phyloP scores from a whole-genome alignment of 2,113 vertebrate genomes.

The Peromyscus californicus region DNA sequence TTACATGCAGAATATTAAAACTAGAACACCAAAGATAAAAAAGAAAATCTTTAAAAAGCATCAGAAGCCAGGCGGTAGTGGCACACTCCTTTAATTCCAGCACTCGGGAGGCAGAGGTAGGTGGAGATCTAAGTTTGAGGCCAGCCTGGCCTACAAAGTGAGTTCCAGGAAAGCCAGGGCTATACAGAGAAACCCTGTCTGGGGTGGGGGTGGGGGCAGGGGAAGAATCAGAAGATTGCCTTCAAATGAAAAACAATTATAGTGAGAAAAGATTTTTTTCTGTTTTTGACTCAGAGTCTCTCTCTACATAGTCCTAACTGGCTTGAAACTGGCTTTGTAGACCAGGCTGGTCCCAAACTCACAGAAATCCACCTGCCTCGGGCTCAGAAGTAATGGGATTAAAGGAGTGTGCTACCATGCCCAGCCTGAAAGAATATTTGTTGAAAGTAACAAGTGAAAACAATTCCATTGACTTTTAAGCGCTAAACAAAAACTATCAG shows the following conservation, averaged over 20 bases:
- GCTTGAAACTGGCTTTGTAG: neutral
- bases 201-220: no score
- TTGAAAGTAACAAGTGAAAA: conserved; percentile 27
- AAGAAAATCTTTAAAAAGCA: conserved; percentile 35
- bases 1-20: conserved; percentile 40
- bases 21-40: conserved; percentile 39
- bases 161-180: neutral
- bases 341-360: neutral
- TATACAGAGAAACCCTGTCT: neutral
- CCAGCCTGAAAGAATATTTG: neutral
- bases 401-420: neutral
- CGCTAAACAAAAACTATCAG: neutral
- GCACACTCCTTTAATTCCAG: neutral
- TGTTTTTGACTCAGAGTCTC: neutral
- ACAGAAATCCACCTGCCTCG: neutral
- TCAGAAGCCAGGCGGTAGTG: neutral
- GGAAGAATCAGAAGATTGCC: neutral
- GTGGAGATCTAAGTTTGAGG: neutral
- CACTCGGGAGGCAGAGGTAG: neutral
- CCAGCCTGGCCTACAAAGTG: neutral
- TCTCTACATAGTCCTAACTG: neutral
- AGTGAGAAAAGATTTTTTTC: neutral
- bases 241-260: conserved; percentile 30
- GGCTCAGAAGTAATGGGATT: neutral
- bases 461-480: conserved; percentile 40